Conservation (phyloP, 1,140 invertebrate genomes). For the Euura saliciscinereae region DNA sequence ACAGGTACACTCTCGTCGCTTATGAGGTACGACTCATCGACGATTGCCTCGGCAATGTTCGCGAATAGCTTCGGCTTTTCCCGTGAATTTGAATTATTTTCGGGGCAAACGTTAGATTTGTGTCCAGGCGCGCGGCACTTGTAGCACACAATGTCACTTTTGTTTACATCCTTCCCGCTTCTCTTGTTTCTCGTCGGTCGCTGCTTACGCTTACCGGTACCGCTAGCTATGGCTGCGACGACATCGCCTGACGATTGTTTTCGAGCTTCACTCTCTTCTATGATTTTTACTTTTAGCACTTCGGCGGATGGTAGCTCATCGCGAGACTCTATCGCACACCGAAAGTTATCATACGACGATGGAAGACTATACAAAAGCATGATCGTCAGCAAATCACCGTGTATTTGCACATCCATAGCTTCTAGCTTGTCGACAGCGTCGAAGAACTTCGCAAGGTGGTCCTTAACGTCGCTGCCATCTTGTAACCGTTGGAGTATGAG, state of each 20-base stretch:
- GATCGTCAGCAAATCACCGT: constrained; percentile 22
- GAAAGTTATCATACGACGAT: constrained; percentile 33
- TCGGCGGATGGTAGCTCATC: constrained; percentile 20
- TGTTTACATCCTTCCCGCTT: constrained; percentile 11
- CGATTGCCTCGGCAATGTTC: neutral
- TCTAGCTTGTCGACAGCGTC: constrained; percentile 32
- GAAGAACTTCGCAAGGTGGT: constrained; percentile 34
- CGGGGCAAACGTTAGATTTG: constrained; percentile 10
- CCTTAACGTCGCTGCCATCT: constrained; percentile 25
- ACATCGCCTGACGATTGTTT: constrained; percentile 19
- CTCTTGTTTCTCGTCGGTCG: neutral
- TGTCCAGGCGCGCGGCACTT: constrained; percentile 15
- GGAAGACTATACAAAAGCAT: constrained; percentile 23
- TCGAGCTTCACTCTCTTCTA: constrained; percentile 21
- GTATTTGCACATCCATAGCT: constrained; percentile 32
- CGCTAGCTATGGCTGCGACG: neutral
- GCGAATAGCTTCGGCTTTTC: constrained; percentile 10
- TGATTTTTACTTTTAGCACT: too few relatives aligned
- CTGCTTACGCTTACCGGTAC: neutral
- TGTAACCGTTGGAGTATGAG: constrained; percentile 27
- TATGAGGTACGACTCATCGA: constrained; percentile 10
- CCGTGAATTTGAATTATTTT: constrained; percentile 9
- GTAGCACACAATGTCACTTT: constrained; percentile 12
- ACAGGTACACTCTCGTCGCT: constrained; percentile 5
- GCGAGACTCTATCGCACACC: too few relatives aligned